phyloP scores from a whole-genome alignment of 2,113 vertebrate species.

The Pituophis catenifer region DNA sequence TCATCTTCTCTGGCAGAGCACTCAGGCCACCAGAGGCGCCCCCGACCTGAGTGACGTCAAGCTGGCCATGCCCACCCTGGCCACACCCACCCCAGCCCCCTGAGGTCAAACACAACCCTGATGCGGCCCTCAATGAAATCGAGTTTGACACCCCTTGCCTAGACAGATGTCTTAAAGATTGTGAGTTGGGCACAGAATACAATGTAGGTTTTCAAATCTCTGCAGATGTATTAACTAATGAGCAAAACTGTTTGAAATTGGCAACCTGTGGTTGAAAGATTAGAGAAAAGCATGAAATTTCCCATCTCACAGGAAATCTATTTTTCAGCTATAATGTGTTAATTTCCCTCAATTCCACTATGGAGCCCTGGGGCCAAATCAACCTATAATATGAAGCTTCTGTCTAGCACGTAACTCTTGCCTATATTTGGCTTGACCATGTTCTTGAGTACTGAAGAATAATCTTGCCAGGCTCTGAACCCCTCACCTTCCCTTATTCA shows the following conservation, averaged over 20 bases:
- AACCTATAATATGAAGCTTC: fast-evolving
- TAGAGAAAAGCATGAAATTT: background rate
- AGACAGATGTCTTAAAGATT: background rate
- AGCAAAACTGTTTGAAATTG: background rate
- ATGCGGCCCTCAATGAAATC: no score
- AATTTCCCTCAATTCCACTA: background rate
- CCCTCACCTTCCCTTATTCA: conserved; percentile 25
- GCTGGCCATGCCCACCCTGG: no score
- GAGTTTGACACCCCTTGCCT: no score
- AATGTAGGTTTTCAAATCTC: background rate
- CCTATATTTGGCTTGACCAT: conserved; percentile 16
- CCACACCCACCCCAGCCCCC: no score
- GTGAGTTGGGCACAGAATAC: background rate
- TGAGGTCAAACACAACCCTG: no score
- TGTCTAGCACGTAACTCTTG: background rate
- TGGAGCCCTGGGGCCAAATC: conserved; percentile 18
- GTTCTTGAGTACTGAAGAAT: background rate
- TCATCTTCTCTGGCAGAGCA: no score
- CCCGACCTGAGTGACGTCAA: no score
- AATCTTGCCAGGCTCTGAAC: background rate
- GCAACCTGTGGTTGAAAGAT: background rate
- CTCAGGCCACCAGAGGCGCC: no score
- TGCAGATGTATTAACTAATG: background rate
- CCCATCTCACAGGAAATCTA: background rate
- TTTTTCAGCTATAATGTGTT: background rate